Base-by-base conservation (phyloP, 2,113 vertebrate genomes). In the Nesoenas mayeri region DNA sequence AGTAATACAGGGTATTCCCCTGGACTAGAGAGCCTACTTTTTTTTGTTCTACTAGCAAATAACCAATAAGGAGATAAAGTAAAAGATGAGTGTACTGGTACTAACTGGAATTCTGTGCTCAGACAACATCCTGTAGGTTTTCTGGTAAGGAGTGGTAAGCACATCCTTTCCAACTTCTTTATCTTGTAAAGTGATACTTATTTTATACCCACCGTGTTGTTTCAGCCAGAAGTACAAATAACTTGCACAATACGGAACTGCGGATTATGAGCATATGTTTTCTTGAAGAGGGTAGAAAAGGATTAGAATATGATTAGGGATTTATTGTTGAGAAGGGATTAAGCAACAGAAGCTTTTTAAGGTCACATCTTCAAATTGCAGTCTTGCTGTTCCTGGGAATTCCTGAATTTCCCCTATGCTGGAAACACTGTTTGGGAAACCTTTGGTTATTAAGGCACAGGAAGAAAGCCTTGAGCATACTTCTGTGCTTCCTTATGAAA, bases 271-370 rank as follows among this genome's bases (percentile, higher is more conserved):
- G 62, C 89, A 87, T 78, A 80, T 88, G 88, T 86, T 92, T 96
- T 80, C 88, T 73, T 89, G 38, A 69, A 79, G 85, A 57, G 56
- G 70, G 79, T 93, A 94, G 72, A 82, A 89, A 44, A 21, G 80
- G 88, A 95, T 93, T 96, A 95, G 85, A 83, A 88, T 97, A 95
- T 94, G 87, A 95, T 96, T 95, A 96, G 42, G 91, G 89, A 83
- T 92, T 95, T 88, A 83, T 87, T 92, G 81, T 93, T 85, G 77
- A 94, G 79, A 79, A 79, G 47, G 95, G 91, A 93, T 86, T 96
- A 91, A 85, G 85, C 67, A 90, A 79, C 91, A 94, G 83, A 66
- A 94, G 91, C 77, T 94, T 79, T 91, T 96, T 89, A 91, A 97
- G 96, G 96, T 95, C 91, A 62, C 82, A 73, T 93, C 88, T 95